Evolutionary conservation across 2,797 vertebrate species (phyloP).

Genomic region (Adrianichthys oophorus): DNA sequence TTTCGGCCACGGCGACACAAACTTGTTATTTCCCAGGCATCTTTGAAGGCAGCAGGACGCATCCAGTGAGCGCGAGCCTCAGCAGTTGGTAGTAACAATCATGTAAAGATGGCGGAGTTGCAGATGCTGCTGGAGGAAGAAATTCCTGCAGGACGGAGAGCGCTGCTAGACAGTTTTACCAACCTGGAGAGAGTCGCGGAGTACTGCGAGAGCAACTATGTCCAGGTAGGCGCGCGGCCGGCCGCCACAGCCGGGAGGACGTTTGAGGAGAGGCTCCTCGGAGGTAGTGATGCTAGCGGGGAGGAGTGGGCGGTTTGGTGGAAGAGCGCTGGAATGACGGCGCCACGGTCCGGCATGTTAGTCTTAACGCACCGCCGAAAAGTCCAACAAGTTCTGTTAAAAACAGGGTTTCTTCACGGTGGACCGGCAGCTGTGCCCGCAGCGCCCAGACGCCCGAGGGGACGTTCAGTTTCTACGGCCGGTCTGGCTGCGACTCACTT

Average conservation of each 20-base stretch:
- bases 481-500: too few relatives aligned
- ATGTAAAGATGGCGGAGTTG: conserved; percentile 97
- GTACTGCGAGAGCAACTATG: conserved; percentile 94
- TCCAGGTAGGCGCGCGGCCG: conserved; percentile 78
- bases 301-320: conserved; percentile 38
- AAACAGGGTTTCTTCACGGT: not conserved
- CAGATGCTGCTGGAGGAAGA: conserved; percentile 96
- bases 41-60: conserved; percentile 32
- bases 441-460: too few relatives aligned
- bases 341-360: conserved; percentile 10
- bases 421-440: too few relatives aligned
- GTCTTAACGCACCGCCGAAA: not conserved
- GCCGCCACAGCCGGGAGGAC: not conserved
- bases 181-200: conserved; percentile 92
- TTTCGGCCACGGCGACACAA: not conserved
- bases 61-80: conserved; percentile 30
- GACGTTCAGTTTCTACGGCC: too few relatives aligned
- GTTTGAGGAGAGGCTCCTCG: not conserved
- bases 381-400: accelerated
- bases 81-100: conserved; percentile 59
- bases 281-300: not conserved
- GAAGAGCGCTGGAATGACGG: conserved; percentile 38
- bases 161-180: conserved; percentile 88
- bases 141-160: conserved; percentile 89
- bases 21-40: not conserved